phyloP scores from a whole-genome alignment of 2,888 invertebrate genomes.

The Perizoma affinitatum region DNA sequence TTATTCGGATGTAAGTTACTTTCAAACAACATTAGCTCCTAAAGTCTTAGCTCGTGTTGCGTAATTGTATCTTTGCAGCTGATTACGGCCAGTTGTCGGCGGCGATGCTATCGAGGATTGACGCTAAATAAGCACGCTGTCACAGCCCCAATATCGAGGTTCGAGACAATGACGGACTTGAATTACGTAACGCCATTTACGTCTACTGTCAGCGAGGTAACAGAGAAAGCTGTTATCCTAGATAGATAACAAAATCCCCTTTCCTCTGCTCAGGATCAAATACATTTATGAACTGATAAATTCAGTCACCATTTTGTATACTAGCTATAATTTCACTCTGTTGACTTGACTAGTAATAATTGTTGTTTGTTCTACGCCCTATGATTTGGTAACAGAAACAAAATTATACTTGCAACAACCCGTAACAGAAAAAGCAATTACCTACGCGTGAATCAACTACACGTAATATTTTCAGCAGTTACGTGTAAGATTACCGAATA shows the following conservation, averaged over 20 bases:
- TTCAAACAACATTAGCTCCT: constrained; percentile 7
- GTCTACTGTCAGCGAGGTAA: constrained; percentile 52
- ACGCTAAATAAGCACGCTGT: constrained; percentile 80
- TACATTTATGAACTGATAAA: constrained; percentile 2
- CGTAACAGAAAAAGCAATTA: constrained; percentile 35
- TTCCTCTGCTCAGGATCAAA: constrained; percentile 21
- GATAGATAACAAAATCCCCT: constrained; percentile 38
- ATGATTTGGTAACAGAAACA: constrained; percentile 6
- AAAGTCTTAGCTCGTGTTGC: constrained; percentile 49
- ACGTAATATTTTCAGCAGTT: constrained; percentile 60
- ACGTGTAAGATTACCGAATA: constrained; percentile 74
- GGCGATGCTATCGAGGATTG: constrained; percentile 79
- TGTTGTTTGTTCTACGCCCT: background rate
- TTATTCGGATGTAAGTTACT: constrained; percentile 3
- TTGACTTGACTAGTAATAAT: background rate
- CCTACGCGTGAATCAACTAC: constrained; percentile 45
- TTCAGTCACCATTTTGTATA: no score
- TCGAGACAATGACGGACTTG: constrained; percentile 78
- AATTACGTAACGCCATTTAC: constrained; percentile 74
- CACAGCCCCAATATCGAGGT: constrained; percentile 80
- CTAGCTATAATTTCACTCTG: no score
- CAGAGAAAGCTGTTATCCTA: constrained; percentile 54
- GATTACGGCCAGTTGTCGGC: constrained; percentile 62
- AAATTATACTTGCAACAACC: constrained; percentile 31
- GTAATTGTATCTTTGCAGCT: constrained; percentile 66